Evolutionary conservation across 2,888 invertebrate species (phyloP), one percentile per base, ranked within the genome.

Genomic region (Noctua janthina): DNA sequence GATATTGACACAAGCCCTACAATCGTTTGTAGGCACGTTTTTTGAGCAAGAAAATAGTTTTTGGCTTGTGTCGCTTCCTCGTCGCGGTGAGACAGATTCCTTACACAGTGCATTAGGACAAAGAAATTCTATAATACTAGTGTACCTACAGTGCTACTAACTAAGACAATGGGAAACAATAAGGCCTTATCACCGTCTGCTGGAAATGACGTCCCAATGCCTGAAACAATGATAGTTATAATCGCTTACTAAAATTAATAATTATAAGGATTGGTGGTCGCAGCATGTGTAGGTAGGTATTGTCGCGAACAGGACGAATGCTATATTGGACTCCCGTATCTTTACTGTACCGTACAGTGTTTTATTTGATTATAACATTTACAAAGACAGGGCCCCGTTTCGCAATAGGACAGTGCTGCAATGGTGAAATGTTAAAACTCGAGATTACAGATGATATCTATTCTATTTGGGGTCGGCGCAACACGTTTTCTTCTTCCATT

Each of bases 101-200:
- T 23, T 13, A 43, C 20, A 39, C 20, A 23, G 39, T 43, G 15
- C 2, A 23, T 20, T 49, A 66, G 4, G 51, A 46, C 59, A 62
- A 46, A 17, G 3, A 51, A 56, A 84, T 80, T 51, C 20, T 68
- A 81, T 68, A 59, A 54, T 79, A 51, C 7, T 43, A 66, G 17
- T 46, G 46, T 7, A 20, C 39, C 23, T 62, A 29, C 54, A 84
- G 20, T 39, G n/a, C 54, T 46, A 83, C 11, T 80, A 59, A 66
- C 56, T 59, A 78, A 11, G 46, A 79, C 62, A 79, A 78, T 79
- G 6, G 46, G 7, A 56, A 56, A 62, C 62, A 69, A 68, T 68
- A 49, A 49, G 46, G 29, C 54, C 62, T 85, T 69, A 79, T 81
- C 49, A 29, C 15, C 10, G n/a, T 7, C 35, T 39, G 29, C 69